Base-by-base conservation (phyloP, 2,113 vertebrate genomes). In the Cricetomys ansorgei region DNA sequence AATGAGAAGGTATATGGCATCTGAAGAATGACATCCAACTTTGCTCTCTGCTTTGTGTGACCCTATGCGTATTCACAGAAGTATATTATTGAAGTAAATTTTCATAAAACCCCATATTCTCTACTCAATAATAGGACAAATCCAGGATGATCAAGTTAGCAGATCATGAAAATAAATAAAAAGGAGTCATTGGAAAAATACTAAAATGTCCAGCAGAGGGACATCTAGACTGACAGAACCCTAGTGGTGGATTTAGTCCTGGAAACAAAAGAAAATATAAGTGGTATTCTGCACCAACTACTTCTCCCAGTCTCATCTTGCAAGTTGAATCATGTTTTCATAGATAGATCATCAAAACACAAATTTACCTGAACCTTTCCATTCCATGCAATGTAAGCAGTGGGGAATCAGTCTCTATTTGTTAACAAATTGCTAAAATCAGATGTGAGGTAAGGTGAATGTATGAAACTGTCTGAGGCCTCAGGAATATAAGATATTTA, bases 241-340 rank as follows among this genome's bases (percentile, higher is more conserved):
- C 21, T 0, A 16, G 21, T 1, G 3, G 6, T 40, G 5, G 37
- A 40, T 81, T 40, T 27, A 40, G 12, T 12, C 0, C 37, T 40
- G 79, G 21, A 59, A 81, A 40, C 37, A 57, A 81, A 40, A 27
- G 23, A 59, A 57, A 81, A 81, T 57, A 27, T n/a, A 7, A 77
- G 45, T 77, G 17, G 29, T 17, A 8, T 59, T 59, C 23, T 40
- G 16, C 37, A 40, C 19, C 23, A 59, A 16, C 12, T 2, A 1
- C 23, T 15, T 59, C 21, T 8, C 37, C 5, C 37, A 45, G 25
- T 48, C 73, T 75, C 43, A 16, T 21, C 27, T 43, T 59, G 37
- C 25, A 40, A 9, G 11, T 17, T 29, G 23, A 43, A 62, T 43
- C 43, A 62, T 43, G 25, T 43, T 40, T 59, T 59, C n/a, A 17